Conservation (phyloP, 2,888 invertebrate genomes). For the Caenorhabditis sp. region DNA sequence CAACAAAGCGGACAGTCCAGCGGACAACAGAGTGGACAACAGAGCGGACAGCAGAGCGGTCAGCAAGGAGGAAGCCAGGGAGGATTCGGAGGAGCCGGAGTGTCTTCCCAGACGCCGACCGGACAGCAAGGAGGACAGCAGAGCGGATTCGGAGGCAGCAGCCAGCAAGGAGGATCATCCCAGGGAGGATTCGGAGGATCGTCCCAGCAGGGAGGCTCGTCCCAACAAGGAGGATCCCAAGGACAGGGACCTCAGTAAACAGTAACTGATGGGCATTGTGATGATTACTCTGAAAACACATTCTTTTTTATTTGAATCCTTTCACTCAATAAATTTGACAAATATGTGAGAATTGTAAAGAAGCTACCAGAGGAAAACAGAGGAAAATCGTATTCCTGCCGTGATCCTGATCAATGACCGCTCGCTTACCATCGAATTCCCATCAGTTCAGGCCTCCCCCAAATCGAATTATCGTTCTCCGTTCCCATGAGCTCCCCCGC, state of each 20-base stretch:
- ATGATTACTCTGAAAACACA: not conserved
- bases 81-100: constrained; percentile 22
- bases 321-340: not conserved
- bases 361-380: not conserved
- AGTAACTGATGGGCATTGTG: not conserved
- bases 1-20: constrained; percentile 8
- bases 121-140: constrained; percentile 24
- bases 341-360: not conserved
- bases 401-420: no score
- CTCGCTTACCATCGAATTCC: no score
- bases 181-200: constrained; percentile 16
- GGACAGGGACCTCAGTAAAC: not conserved
- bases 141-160: constrained; percentile 1
- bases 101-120: not conserved
- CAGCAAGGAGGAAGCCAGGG: constrained; percentile 25
- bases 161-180: constrained; percentile 13
- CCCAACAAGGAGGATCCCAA: constrained; percentile 4
- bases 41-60: constrained; percentile 26
- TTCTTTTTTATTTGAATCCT: not conserved
- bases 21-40: constrained; percentile 17
- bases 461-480: not conserved
- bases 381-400: no score
- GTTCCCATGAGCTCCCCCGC: constrained; percentile 10
- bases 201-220: not conserved
- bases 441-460: not conserved